phyloP scores from a whole-genome alignment of 2,797 vertebrate genomes.

The Poecile montanus region DNA sequence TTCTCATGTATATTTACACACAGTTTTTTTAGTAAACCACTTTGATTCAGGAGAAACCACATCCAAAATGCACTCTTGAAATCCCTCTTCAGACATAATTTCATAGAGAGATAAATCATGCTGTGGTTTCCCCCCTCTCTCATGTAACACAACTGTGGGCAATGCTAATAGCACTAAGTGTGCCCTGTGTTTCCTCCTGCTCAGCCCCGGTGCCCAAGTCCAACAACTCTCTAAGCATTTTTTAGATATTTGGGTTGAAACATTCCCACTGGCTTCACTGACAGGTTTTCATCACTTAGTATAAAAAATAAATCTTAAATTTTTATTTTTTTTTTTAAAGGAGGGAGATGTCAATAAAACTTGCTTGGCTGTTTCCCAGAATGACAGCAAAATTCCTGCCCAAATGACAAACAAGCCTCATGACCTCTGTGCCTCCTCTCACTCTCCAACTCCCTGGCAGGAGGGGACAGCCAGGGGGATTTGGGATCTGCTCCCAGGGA shows the following conservation, averaged over 20 bases:
- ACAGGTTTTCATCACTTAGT: not conserved
- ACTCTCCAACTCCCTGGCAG: not conserved
- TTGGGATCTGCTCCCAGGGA: not conserved
- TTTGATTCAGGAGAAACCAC: not conserved
- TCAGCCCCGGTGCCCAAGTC: not conserved
- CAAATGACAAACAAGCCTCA: not conserved
- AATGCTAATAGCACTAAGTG: not conserved
- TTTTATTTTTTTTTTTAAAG: too few species aligned
- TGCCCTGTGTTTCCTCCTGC: not conserved
- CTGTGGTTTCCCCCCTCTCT: not conserved
- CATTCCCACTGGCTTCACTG: not conserved
- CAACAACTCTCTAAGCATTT: not conserved
- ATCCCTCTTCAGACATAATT: not conserved
- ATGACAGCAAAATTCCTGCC: not conserved
- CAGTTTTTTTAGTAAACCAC: not conserved
- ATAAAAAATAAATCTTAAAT: not conserved
- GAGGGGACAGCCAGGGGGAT: not conserved
- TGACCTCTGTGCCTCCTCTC: fast-evolving
- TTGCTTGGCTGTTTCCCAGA: not conserved
- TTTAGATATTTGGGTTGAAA: not conserved
- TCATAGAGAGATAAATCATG: not conserved
- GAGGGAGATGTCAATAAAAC: not conserved
- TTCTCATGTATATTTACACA: not conserved
- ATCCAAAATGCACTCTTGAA: not conserved
- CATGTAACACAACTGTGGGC: not conserved